These are phyloP conservation scores for Macrocentrus cingulum DNA, from an alignment of 1,140 invertebrate species.

Conservation along the genomic window DNA sequence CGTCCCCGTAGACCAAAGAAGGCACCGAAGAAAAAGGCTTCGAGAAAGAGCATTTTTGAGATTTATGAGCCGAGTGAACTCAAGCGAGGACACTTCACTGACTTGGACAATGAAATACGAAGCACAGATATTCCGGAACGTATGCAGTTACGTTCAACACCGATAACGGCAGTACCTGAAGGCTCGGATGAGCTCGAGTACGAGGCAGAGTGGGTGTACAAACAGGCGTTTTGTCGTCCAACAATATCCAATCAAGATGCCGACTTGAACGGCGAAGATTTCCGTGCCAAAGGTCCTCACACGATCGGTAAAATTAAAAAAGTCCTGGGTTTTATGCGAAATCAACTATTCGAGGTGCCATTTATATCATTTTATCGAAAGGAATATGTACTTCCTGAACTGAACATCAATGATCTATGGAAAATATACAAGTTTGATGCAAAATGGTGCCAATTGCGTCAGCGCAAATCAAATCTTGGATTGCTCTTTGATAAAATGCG, in stretches of 20 bases:
- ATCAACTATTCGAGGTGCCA: slow-evolving; percentile 92
- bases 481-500: slow-evolving; percentile 90
- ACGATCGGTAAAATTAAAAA: slow-evolving; percentile 89
- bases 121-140: slow-evolving; percentile 88
- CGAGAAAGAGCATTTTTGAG: slow-evolving; percentile 89
- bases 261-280: slow-evolving; percentile 62
- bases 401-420: slow-evolving; percentile 96
- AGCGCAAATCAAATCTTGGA: slow-evolving; percentile 83
- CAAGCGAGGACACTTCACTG: slow-evolving; percentile 93
- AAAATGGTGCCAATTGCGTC: slow-evolving; percentile 92
- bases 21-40: slow-evolving; percentile 73
- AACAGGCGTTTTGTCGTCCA: slow-evolving; percentile 85
- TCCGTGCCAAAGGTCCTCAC: slow-evolving; percentile 64
- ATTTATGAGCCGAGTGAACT: slow-evolving; percentile 97
- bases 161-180: slow-evolving; percentile 78
- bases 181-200: slow-evolving; percentile 87
- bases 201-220: slow-evolving; percentile 98
- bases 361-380: slow-evolving; percentile 99
- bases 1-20: slow-evolving; percentile 67
- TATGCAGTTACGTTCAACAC: slow-evolving; percentile 88
- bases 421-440: slow-evolving; percentile 95
- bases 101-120: slow-evolving; percentile 89
- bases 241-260: slow-evolving; percentile 78
- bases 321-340: slow-evolving; percentile 93
- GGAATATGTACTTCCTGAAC: slow-evolving; percentile 93